A percentile compares a stretch with the other conserved stretches of the same genome.
phyloP scores from a whole-genome alignment of 2,888 invertebrate genomes.

The Chamaedrilus cognettii region DNA sequence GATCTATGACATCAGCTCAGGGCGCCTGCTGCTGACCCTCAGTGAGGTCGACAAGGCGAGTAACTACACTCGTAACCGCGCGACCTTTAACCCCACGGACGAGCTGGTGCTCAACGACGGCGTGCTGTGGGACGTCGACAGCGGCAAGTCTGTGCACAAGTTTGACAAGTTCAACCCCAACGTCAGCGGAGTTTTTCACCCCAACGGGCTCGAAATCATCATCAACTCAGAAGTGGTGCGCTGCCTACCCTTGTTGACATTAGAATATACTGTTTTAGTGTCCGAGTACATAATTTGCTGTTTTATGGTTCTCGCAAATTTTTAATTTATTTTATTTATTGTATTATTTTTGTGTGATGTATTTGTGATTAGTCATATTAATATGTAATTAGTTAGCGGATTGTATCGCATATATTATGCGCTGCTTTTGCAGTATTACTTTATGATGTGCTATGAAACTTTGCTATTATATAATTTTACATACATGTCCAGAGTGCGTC shows the following conservation, averaged over 20 bases:
- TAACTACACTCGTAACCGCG: constrained; percentile 89
- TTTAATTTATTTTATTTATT: not conserved
- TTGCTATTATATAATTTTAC: too few species aligned
- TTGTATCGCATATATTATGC: too few species aligned
- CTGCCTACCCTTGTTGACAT: constrained; percentile 34
- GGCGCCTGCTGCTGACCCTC: constrained; percentile 73
- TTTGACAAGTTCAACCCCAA: constrained; percentile 97
- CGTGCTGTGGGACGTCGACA: constrained; percentile 89
- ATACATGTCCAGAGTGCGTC: too few species aligned
- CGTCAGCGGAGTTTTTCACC: constrained; percentile 94
- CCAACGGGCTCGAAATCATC: constrained; percentile 92
- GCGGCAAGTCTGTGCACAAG: constrained; percentile 86
- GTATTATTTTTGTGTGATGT: not conserved
- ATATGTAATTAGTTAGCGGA: too few species aligned
- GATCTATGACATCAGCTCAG: constrained; percentile 87
- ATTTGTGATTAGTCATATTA: not conserved
- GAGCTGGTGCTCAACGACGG: constrained; percentile 95
- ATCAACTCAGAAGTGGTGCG: constrained; percentile 87
- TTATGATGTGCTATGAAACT: too few species aligned
- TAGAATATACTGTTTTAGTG: not conserved
- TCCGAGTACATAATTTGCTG: not conserved
- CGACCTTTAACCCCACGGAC: constrained; percentile 92
- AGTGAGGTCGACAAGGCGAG: constrained; percentile 80
- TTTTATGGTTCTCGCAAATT: not conserved
- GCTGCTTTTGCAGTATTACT: too few species aligned